A percentile compares a stretch with the other conserved stretches of the same genome.
Evolutionary conservation across 1,140 invertebrate genomes (phyloP).

Genomic region (Zaprionus gabonicus): DNA sequence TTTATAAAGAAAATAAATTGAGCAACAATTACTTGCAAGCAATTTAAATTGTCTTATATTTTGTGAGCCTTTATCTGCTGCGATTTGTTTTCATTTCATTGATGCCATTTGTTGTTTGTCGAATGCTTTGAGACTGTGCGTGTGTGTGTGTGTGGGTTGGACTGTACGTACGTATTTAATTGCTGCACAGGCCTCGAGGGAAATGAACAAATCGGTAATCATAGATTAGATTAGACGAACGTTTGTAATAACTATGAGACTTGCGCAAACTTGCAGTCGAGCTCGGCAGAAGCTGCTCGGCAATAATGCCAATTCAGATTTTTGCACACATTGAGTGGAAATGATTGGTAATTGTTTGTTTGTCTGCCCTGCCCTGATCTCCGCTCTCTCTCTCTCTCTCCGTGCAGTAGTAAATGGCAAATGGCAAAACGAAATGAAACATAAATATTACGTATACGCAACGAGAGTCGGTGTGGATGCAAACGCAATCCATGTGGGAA

Average conservation of each 20-base stretch:
- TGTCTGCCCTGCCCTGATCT: not conserved
- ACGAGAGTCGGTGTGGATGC: slow-evolving; percentile 12
- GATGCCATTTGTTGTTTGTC: slow-evolving; percentile 54
- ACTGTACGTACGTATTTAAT: slow-evolving; percentile 64
- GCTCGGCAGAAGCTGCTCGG: not conserved
- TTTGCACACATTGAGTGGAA: slow-evolving; percentile 36
- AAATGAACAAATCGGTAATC: slow-evolving; percentile 52
- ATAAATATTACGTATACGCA: slow-evolving; percentile 78
- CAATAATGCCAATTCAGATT: slow-evolving; percentile 61
- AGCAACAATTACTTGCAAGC: slow-evolving; percentile 64
- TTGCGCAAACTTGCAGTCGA: slow-evolving; percentile 40
- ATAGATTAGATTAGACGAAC: slow-evolving; percentile 75
- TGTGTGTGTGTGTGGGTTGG: slow-evolving; percentile 16
- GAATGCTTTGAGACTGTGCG: not conserved
- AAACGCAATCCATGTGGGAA: slow-evolving; percentile 63
- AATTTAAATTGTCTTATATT: slow-evolving; percentile 57
- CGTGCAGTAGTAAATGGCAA: slow-evolving; percentile 13
- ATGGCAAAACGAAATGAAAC: slow-evolving; percentile 63
- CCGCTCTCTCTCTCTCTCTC: not conserved
- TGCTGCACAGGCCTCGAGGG: slow-evolving; percentile 61
- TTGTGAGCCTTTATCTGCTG: slow-evolving; percentile 50
- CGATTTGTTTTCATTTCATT: slow-evolving; percentile 72
- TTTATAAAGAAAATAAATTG: slow-evolving; percentile 45
- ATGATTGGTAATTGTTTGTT: slow-evolving; percentile 71
- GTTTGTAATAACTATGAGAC: slow-evolving; percentile 66